Conservation (phyloP, 2,888 invertebrate species). For the Perizoma flavofasciatum region DNA sequence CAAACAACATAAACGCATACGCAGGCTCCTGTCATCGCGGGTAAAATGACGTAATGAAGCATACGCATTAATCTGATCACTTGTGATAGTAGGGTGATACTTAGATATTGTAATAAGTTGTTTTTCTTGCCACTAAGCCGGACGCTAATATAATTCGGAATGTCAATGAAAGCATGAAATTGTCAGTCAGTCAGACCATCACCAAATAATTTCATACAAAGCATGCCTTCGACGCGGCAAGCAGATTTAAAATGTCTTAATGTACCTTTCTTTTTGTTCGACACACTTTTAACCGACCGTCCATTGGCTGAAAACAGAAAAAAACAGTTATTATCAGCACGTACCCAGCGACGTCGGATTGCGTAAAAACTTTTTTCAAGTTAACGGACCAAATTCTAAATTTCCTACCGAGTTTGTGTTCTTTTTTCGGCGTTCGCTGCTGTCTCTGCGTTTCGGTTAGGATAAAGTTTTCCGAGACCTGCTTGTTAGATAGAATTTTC, state of each 20-base stretch:
- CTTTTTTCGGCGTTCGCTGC: constrained; percentile 50
- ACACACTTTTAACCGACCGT: constrained; percentile 54
- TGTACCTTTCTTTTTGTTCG: constrained; percentile 67
- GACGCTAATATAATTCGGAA: neutral
- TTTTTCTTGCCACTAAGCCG: no score
- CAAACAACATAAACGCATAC: no score
- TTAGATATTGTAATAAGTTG: no score
- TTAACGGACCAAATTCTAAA: constrained; percentile 49
- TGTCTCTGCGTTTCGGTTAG: constrained; percentile 40
- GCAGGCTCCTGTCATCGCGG: no score
- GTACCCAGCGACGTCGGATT: constrained; percentile 35
- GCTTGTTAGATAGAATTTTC: constrained; percentile 36
- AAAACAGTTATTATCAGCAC: constrained; percentile 31
- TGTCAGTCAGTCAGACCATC: neutral
- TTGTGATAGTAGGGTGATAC: no score
- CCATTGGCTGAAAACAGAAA: constrained; percentile 65
- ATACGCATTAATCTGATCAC: no score
- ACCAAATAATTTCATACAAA: neutral
- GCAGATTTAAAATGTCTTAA: neutral
- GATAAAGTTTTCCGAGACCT: constrained; percentile 48
- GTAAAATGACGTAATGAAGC: no score
- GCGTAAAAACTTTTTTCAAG: constrained; percentile 46
- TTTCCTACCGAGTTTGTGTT: constrained; percentile 66
- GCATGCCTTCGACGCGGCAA: neutral
- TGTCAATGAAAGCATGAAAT: no score